Conservation (phyloP, 2,888 invertebrate species). For the Cheilosia vernalis region DNA sequence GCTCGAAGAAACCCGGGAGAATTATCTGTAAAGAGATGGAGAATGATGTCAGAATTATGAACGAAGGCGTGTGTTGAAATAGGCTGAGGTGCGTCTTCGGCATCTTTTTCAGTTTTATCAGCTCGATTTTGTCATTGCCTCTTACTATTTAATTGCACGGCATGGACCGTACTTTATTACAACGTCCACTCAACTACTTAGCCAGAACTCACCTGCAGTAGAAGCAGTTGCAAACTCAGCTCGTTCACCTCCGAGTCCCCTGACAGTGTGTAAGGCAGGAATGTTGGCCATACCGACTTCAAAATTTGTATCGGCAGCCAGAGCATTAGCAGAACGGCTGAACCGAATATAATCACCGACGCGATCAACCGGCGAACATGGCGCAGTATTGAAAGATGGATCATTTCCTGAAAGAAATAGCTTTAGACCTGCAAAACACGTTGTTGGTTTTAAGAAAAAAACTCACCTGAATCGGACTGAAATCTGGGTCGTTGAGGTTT, state of each 20-base stretch:
- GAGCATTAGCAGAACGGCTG: constrained; percentile 96
- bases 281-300: constrained; percentile 91
- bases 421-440: background rate
- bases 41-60: background rate
- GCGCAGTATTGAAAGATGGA: constrained; percentile 95
- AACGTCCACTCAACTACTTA: too few relatives aligned
- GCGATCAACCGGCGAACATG: constrained; percentile 95
- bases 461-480: constrained; percentile 96
- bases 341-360: constrained; percentile 97
- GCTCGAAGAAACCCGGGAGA: constrained; percentile 97
- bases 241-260: constrained; percentile 96
- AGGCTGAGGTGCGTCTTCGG: too few relatives aligned
- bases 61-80: too few relatives aligned
- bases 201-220: constrained; percentile 88
- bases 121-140: too few relatives aligned
- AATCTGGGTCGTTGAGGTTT: constrained; percentile 99
- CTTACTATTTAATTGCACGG: too few relatives aligned
- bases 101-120: too few relatives aligned
- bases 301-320: constrained; percentile 97
- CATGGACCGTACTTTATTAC: too few relatives aligned
- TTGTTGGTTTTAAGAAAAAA: background rate
- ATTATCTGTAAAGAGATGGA: constrained; percentile 87
- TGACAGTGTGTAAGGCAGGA: constrained; percentile 97
- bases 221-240: constrained; percentile 94
- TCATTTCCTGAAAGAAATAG: constrained; percentile 91